Evolutionary conservation across 2,113 vertebrate species (phyloP), one percentile per base, ranked within the genome.

Genomic region (Beaufortia kweichowensis): DNA sequence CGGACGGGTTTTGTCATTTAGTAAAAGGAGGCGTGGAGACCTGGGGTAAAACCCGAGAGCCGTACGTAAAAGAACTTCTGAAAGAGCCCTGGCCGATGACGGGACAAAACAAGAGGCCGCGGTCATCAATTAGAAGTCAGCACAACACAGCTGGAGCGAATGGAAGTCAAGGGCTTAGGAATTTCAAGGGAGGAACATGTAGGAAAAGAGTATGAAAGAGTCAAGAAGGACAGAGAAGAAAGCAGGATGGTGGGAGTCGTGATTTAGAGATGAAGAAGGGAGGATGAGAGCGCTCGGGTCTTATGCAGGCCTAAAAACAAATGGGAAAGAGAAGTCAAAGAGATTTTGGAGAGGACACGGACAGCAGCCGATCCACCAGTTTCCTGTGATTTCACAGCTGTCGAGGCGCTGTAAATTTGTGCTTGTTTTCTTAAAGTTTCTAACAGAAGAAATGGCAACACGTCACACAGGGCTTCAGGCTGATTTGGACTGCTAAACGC

Each of bases 321-420:
- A 48, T 74, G 71, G 71, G 57, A 74, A 61, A 61, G 33, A 56
- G 56, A 60, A 12, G 23, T 39, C 11, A 1, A 1, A 21, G 56
- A 55, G 35, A 29, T 60, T 73, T 60, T 21, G 19, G 41, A 60
- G 2, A 60, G 15, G 3, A 81, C 84, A 75, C 33, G 28, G 64
- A 76, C 78, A 74, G 77, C 74, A 57, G 63, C 74, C 85, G 85
- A 86, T 88, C 88, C 88, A 79, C 68, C 84, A 84, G 85, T 86
- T 88, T 80, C 79, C 69, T 77, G 81, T 84, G 88, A 91, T 90
- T 91, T 91, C 90, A 91, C 87, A 91, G 87, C 87, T 90, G 88
- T 90, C 85, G 86, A 75, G 35, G 81, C 81, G 80, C 24, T 63
- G 77, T 77, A 85, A 81, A 81, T 86, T 88, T 85, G 75, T 76